Evolutionary conservation across 2,888 invertebrate genomes (phyloP).

Genomic region (Nemurella pictetii): DNA sequence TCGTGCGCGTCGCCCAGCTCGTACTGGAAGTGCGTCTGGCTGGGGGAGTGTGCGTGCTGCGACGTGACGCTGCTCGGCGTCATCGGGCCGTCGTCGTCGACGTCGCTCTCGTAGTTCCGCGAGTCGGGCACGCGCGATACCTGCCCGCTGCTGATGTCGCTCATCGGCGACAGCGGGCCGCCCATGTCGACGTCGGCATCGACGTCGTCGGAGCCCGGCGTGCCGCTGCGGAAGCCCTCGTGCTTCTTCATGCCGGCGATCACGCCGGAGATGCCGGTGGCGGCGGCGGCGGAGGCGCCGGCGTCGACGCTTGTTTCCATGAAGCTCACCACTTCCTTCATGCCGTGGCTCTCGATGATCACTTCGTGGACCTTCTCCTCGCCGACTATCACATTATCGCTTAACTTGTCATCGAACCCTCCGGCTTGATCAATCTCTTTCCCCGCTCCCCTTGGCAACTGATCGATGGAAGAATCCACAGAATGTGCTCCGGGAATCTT

Average conservation of each 20-base stretch:
- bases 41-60: slow-evolving; percentile 64
- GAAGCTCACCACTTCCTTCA: slow-evolving; percentile 4
- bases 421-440: neutral
- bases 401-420: neutral
- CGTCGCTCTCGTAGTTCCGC: slow-evolving; percentile 47
- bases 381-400: slow-evolving; percentile 21
- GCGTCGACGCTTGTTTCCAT: neutral
- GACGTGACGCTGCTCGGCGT: slow-evolving; percentile 71
- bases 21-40: slow-evolving; percentile 48
- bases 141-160: slow-evolving; percentile 65
- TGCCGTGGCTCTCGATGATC: neutral
- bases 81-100: slow-evolving; percentile 68
- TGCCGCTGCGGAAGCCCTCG: slow-evolving; percentile 49
- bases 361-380: slow-evolving; percentile 20
- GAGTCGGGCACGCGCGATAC: slow-evolving; percentile 57
- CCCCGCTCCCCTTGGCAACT: neutral
- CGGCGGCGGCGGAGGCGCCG: slow-evolving; percentile 5
- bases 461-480: neutral
- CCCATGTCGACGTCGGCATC: slow-evolving; percentile 59
- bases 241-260: slow-evolving; percentile 30
- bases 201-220: slow-evolving; percentile 63
- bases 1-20: slow-evolving; percentile 36
- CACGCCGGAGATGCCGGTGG: slow-evolving; percentile 1
- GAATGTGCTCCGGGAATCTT: neutral
- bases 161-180: slow-evolving; percentile 61